Conservation (phyloP, 2,797 vertebrate genomes). For the Melanotaenia nigrans region DNA sequence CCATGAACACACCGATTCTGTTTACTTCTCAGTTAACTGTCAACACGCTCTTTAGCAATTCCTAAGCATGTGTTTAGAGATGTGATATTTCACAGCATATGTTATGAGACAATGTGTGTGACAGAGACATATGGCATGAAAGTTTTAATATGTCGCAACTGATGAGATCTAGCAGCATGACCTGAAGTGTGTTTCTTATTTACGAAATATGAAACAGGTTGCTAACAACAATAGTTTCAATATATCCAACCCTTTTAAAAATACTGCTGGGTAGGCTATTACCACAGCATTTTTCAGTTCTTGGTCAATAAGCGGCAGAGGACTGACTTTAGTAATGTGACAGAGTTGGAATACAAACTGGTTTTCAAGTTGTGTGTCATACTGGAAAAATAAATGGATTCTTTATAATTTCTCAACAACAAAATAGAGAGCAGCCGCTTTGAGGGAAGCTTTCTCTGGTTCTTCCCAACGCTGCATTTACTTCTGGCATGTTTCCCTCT, state of each 20-base stretch:
- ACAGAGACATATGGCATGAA: constrained; percentile 1
- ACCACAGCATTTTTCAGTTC: constrained; percentile 31
- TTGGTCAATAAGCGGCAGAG: constrained; percentile 29
- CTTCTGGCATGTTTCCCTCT: not conserved
- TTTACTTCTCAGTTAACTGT: constrained; percentile 20
- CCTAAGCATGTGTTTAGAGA: constrained; percentile 8
- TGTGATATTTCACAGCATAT: constrained; percentile 24
- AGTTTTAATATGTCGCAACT: constrained; percentile 17
- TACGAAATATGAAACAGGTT: not conserved
- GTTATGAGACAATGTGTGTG: constrained; percentile 17
- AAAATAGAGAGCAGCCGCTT: not conserved
- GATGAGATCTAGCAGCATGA: not conserved
- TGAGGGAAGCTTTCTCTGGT: not conserved
- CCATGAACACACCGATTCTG: constrained; percentile 22
- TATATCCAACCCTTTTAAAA: not conserved
- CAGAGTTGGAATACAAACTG: constrained; percentile 27
- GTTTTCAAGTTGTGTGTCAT: not conserved
- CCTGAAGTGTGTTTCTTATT: constrained; percentile 10
- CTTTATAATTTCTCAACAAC: not conserved
- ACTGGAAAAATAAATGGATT: not conserved
- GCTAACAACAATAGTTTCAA: not conserved
- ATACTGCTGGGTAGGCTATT: not conserved
- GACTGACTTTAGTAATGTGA: constrained; percentile 49
- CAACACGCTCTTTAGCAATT: constrained; percentile 8
- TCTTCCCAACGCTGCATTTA: constrained; percentile 5